phyloP scores from a whole-genome alignment of 1,140 invertebrate genomes.

The Halyomorpha halys region DNA sequence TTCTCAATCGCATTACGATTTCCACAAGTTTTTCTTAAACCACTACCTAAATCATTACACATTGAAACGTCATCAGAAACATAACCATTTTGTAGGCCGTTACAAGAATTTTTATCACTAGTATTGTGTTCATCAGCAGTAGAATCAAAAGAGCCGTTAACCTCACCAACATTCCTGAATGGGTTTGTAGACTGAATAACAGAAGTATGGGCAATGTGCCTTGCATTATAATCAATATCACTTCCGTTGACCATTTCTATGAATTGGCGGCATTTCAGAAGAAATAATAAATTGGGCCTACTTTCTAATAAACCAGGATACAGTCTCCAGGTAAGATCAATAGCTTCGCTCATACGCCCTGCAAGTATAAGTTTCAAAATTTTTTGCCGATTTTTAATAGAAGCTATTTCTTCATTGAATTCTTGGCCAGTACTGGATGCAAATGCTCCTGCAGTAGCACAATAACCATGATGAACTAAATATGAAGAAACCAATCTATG shows the following conservation, averaged over 20 bases:
- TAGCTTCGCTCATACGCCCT: constrained; percentile 89
- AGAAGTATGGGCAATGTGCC: constrained; percentile 44
- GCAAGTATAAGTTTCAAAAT: constrained; percentile 85
- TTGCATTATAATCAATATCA: constrained; percentile 44
- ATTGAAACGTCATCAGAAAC: constrained; percentile 36
- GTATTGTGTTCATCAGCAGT: neutral
- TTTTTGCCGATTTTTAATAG: constrained; percentile 95
- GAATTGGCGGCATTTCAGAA: constrained; percentile 93
- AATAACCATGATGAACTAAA: constrained; percentile 94
- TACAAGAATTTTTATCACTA: constrained; percentile 47
- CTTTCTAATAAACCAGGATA: constrained; percentile 84
- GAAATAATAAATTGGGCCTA: constrained; percentile 83
- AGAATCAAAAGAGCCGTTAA: constrained; percentile 33
- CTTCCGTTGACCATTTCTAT: constrained; percentile 86
- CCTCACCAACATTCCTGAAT: constrained; percentile 30
- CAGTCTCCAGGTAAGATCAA: constrained; percentile 73
- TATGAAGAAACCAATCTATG: constrained; percentile 86
- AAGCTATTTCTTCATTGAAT: constrained; percentile 84
- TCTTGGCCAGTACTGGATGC: constrained; percentile 77
- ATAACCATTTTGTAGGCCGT: constrained; percentile 57
- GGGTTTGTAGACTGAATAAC: constrained; percentile 31
- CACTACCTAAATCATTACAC: constrained; percentile 12
- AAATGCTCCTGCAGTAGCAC: constrained; percentile 90
- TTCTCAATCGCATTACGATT: constrained; percentile 72
- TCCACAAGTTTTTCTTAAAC: constrained; percentile 53